Percentiles rank a stretch among this genome's conserved stretches.
Conservation (phyloP, 1,140 invertebrate species). For the Drosophila grimshawi region DNA sequence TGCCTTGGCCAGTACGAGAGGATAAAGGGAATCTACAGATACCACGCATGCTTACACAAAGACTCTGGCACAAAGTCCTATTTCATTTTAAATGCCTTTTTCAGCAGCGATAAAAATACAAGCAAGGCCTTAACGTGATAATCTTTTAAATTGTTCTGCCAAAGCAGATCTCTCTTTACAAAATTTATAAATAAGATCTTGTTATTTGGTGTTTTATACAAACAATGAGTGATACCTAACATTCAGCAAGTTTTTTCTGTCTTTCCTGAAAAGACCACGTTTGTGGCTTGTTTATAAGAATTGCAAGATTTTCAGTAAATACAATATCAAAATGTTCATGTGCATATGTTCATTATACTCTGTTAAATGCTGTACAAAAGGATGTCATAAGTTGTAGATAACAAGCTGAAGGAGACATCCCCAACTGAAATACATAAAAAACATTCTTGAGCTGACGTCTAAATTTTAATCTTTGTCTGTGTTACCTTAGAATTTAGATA, state of each 20-base stretch:
- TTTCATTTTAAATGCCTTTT: conserved; percentile 57
- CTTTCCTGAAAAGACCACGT: neutral
- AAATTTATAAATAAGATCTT: conserved; percentile 79
- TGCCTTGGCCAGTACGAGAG: conserved; percentile 39
- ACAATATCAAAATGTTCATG: neutral
- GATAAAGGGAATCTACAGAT: conserved; percentile 43
- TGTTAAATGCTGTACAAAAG: neutral
- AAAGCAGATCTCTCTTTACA: conserved; percentile 49
- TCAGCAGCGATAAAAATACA: conserved; percentile 46
- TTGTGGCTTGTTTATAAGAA: conserved; percentile 23
- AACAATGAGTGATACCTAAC: conserved; percentile 60
- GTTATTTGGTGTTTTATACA: conserved; percentile 71
- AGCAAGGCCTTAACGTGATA: conserved; percentile 74
- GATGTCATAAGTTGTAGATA: neutral
- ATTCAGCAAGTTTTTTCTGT: conserved; percentile 29
- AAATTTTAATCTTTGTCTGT: neutral
- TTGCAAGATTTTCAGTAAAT: conserved; percentile 1
- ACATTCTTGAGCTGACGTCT: neutral
- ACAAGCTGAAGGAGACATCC: conserved; percentile 9
- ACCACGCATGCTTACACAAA: conserved; percentile 58
- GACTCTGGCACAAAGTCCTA: conserved; percentile 52
- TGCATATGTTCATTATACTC: neutral
- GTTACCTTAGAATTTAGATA: too few species aligned
- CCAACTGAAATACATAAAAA: neutral
- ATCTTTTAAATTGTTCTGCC: conserved; percentile 76